phyloP scores from a whole-genome alignment of 1,140 invertebrate genomes.

The Drosophila sulfurigaster region DNA sequence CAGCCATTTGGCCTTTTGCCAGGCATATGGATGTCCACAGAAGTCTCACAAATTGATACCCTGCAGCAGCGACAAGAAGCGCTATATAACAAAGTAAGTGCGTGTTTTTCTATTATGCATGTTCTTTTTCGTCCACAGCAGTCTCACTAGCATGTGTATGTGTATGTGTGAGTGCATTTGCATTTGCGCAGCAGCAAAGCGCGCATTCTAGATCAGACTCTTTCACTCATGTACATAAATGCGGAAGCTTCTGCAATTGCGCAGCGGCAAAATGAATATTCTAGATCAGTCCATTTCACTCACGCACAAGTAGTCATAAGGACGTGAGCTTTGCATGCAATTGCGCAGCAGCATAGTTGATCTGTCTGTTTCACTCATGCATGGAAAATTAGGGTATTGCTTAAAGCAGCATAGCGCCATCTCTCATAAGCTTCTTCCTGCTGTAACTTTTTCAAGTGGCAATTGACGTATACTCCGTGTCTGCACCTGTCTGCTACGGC shows the following conservation, averaged over 20 bases:
- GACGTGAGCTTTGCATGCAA: background rate
- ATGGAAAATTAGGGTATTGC: slow-evolving; percentile 50
- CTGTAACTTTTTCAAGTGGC: slow-evolving; percentile 33
- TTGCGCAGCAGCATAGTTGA: background rate
- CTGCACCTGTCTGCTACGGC: slow-evolving; percentile 42
- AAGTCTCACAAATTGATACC: slow-evolving; percentile 15
- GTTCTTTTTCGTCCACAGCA: background rate
- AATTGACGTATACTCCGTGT: slow-evolving; percentile 21
- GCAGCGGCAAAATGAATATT: too few relatives aligned
- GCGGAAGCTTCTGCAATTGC: too few relatives aligned
- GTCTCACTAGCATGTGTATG: background rate
- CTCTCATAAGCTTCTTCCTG: slow-evolving; percentile 21
- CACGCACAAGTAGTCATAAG: too few relatives aligned
- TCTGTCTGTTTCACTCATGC: background rate
- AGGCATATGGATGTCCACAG: background rate
- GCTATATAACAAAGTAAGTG: background rate
- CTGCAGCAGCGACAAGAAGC: background rate
- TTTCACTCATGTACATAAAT: background rate
- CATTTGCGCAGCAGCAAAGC: background rate
- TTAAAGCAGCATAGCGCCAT: background rate
- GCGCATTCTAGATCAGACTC: too few relatives aligned
- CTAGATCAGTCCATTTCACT: too few relatives aligned
- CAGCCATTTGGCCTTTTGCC: slow-evolving; percentile 25
- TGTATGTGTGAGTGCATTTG: background rate
- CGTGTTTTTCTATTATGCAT: background rate